Evolutionary conservation across 2,888 invertebrate genomes (phyloP).

Genomic region (Cephus spinipes): DNA sequence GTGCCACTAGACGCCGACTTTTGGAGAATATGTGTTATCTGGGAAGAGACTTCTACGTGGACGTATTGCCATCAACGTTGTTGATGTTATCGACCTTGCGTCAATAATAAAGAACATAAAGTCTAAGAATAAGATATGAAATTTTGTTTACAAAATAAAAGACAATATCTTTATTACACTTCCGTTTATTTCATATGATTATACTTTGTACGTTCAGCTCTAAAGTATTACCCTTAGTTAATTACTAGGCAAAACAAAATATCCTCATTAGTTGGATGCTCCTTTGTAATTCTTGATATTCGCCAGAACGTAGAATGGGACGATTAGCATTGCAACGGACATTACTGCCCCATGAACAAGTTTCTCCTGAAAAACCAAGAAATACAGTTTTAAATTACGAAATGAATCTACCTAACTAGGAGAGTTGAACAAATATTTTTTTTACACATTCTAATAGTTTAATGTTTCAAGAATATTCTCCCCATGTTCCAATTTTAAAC

Average conservation of each 20-base stretch:
- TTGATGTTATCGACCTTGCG: too few relatives aligned
- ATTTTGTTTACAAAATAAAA: too few relatives aligned
- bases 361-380: conserved; percentile 21
- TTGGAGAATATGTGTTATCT: too few relatives aligned
- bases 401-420: background rate
- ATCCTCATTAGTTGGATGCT: background rate
- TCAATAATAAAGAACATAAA: too few relatives aligned
- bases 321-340: background rate
- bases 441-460: background rate
- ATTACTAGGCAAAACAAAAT: background rate
- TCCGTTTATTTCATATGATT: background rate
- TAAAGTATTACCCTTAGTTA: background rate
- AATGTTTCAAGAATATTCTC: background rate
- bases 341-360: conserved; percentile 19
- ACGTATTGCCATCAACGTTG: too few relatives aligned
- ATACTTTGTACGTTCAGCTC: background rate
- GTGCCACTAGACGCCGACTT: too few relatives aligned
- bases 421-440: background rate
- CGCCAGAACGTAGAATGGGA: conserved; percentile 13
- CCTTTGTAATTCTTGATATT: conserved; percentile 21
- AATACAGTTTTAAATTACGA: background rate
- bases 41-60: too few relatives aligned
- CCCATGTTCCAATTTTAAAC: background rate
- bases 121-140: too few relatives aligned
- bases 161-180: background rate